Base-by-base conservation (phyloP, 2,113 vertebrate species). In the Haplochromis vanheusdeni region DNA sequence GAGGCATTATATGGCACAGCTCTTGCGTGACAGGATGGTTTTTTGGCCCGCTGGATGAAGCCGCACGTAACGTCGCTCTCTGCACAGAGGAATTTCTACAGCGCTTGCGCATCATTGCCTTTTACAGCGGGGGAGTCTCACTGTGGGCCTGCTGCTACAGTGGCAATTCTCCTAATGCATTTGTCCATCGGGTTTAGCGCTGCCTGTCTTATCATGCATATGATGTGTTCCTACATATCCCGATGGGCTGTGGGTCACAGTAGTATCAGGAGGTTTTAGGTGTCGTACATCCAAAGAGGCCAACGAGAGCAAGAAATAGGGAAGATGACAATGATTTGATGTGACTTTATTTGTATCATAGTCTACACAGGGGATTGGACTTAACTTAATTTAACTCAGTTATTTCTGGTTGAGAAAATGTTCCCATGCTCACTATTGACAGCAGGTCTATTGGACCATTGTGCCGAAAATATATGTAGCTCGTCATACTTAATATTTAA, bases 181-280 rank as follows among this genome's bases (percentile, higher is more conserved):
- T 92, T 92, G 77, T 89, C 89, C 89, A 89, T 84, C 12, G 19
- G 87, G 81, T 90, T 89, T 87, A 89, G 89, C 80, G 9, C 77
- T 81, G 87, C 75, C 42, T 91, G 94, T 91, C 80, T 92, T 90
- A 83, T 93, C 92, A 95, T 95, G 93, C 92, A 91, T 93, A 82
- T 93, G 58, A 94, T 92, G 79, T 21, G 75, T 85, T 89, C 54
- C 86, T 93, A 81, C 89, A 86, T 90, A 60, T 91, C 90, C 81
- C 87, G 5, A 42, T 40, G 79, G 93, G 85, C 88, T 86, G 77
- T 79, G 88, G 87, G 93, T 91, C 83, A 85, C 83, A 90, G 84
- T 70, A 81, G 33, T 79, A 88, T 47, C 82, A 79, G 55, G 89
- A 91, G 65, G 37, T 89, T 82, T 93, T 86, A 82, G 83, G 87